Evolutionary conservation across 2,797 vertebrate species (phyloP).

Genomic region (Chromis chromis): DNA sequence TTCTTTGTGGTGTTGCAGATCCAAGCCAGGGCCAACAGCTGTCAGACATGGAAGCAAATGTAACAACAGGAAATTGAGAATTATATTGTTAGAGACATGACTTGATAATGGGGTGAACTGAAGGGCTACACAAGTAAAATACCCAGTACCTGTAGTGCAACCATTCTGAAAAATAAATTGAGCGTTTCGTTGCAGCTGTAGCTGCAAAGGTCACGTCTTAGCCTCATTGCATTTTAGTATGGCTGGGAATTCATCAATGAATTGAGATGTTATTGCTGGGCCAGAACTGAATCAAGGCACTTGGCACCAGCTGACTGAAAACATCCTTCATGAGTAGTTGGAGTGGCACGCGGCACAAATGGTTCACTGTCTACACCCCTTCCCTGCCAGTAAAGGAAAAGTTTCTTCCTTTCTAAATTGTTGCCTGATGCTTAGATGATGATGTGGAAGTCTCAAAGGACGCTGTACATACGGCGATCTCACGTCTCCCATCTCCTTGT

Average conservation of each 20-base stretch:
- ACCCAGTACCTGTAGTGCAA: not conserved
- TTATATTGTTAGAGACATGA: slow-evolving; percentile 65
- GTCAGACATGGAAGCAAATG: slow-evolving; percentile 60
- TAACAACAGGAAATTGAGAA: slow-evolving; percentile 72
- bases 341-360: slow-evolving; percentile 69
- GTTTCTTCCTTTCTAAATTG: slow-evolving; percentile 73
- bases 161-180: slow-evolving; percentile 17
- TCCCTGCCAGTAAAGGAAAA: slow-evolving; percentile 62
- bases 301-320: slow-evolving; percentile 59
- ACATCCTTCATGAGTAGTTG: slow-evolving; percentile 66
- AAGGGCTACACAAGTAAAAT: slow-evolving; percentile 18
- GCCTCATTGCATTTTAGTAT: slow-evolving; percentile 18
- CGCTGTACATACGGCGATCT: slow-evolving; percentile 44
- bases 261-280: slow-evolving; percentile 52
- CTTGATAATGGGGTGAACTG: slow-evolving; percentile 45
- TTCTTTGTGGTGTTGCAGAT: slow-evolving; percentile 66
- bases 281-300: slow-evolving; percentile 65
- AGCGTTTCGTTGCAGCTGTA: slow-evolving; percentile 39
- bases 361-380: slow-evolving; percentile 58
- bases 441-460: slow-evolving; percentile 67
- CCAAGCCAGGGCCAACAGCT: slow-evolving; percentile 64
- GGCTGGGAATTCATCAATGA: slow-evolving; percentile 50
- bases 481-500: slow-evolving; percentile 49
- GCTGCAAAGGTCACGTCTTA: slow-evolving; percentile 21
- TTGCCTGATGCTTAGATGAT: slow-evolving; percentile 74